Base-by-base conservation (phyloP, 2,113 vertebrate genomes). In the Astatoreochromis straeleni region DNA sequence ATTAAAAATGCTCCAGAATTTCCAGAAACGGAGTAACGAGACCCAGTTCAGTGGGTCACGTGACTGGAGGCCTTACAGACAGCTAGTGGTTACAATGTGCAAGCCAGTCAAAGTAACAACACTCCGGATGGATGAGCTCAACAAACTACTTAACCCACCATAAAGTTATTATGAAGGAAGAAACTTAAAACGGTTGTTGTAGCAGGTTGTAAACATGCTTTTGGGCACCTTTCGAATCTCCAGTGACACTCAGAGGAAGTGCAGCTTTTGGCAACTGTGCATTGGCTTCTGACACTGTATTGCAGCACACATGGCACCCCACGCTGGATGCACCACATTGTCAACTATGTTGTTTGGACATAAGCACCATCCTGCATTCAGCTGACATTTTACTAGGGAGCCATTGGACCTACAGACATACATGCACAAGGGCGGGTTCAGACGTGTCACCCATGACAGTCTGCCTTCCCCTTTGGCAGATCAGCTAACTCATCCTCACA, bases 401-500 rank as follows among this genome's bases (percentile, higher is more conserved):
- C 70, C 14, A 0, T n/a, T 78, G 16, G 73, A 73, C 7, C n/a
- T 17, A 58, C 78, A 83, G 35, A 85, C 83, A 35, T 16, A 68
- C 60, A 26, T 14, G 21, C 75, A 81, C 13, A 24, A 40, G 83
- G n/a, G 79, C 89, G 3, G 47, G 92, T 87, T 81, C 55, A 88
- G 63, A 88, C 89, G 19, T 88, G 93, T 78, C 29, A 7, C 63
- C 14, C 75, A 80, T 55, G 31, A 82, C 82, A 85, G 81, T 40
- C 68, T 9, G 75, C 63, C 89, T 79, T 57, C 87, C 65, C 82
- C 86, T 88, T 84, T 85, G 57, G 90, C 82, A 85, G 47, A 84
- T 91, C 51, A 80, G 80, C 88, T 80, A 86, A 68, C 88, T 85
- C 86, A 86, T 87, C 88, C 83, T 75, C 89, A 83, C 42, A 42